These are phyloP conservation scores for Lasioglossum figueresi DNA, from an alignment of 2,888 invertebrate species.

Conservation along the genomic window DNA sequence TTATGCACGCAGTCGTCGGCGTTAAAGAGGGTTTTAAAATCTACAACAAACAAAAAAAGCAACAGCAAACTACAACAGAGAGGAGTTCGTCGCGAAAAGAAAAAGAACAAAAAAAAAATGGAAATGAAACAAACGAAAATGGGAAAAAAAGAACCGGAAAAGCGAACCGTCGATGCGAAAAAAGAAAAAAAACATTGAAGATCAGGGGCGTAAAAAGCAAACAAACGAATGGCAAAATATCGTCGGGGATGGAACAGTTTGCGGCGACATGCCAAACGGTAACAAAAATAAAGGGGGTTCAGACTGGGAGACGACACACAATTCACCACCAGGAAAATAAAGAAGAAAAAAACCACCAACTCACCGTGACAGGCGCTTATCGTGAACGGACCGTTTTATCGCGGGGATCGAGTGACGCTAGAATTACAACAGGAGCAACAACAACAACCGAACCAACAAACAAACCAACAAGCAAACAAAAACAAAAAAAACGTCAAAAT, in stretches of 20 bases:
- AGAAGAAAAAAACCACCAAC: constrained; percentile 24
- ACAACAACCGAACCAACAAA: constrained; percentile 15
- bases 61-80: constrained; percentile 34
- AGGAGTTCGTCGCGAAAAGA: constrained; percentile 57
- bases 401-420: constrained; percentile 72
- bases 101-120: not conserved
- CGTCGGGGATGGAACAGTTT: constrained; percentile 45
- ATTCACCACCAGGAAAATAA: constrained; percentile 25
- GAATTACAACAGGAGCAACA: constrained; percentile 51
- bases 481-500: constrained; percentile 50
- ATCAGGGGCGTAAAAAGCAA: constrained; percentile 22
- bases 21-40: constrained; percentile 68
- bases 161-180: constrained; percentile 15
- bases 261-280: constrained; percentile 55
- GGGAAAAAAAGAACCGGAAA: not conserved
- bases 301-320: constrained; percentile 64
- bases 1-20: constrained; percentile 76
- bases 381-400: constrained; percentile 75
- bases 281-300: constrained; percentile 16
- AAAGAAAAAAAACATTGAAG: constrained; percentile 39
- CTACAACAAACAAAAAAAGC: constrained; percentile 45
- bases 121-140: constrained; percentile 11
- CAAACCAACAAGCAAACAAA: not conserved
- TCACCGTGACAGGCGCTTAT: constrained; percentile 71
- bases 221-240: constrained; percentile 37